Base-by-base conservation (phyloP, 2,113 vertebrate species). In the Aphelocoma coerulescens region DNA sequence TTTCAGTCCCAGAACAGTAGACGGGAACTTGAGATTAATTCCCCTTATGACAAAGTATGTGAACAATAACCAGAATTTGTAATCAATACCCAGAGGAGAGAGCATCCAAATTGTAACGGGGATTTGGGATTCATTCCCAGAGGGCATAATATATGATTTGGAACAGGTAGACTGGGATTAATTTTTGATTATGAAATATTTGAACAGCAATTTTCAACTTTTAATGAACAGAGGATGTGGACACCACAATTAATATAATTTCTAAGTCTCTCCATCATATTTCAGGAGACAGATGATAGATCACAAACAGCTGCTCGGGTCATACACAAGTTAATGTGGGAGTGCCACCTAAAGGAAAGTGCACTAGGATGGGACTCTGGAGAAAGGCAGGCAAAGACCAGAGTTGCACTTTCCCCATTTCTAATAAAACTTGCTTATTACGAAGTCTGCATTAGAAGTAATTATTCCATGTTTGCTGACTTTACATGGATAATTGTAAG, bases 61-160 rank as follows among this genome's bases (percentile, higher is more conserved):
- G 96, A 97, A 95, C 91, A 97, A 96, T 96, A 96, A 94, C 91
- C 96, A 96, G 92, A 94, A 93, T 82, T 95, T 96, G 95, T 81
- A 96, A 96, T 92, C 95, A 95, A 95, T 95, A 93, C 95, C 85
- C 95, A 96, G 91, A 95, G 83, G 96, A 94, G 39, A 87, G 86
- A 95, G 55, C 80, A 94, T 91, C 93, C 86, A 95, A 97, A 97
- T 92, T 95, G 95, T 95, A 96, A 96, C 78, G 57, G 95, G 88
- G 93, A 96, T 96, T 96, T 96, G 96, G 93, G 96, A 94, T 93
- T 96, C 83, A 68, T 87, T 93, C 96, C 96, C 96, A 97, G 83
- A 92, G 80, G 92, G 75, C 0, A 3, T 73, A 93, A 94, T 89
- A 89, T 91, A 95, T 67, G 92, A 96, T 96, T 93, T 94, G 93